Percentiles rank a stretch among this genome's conserved stretches.
These are phyloP conservation scores for Musca vetustissima DNA, from an alignment of 1,140 invertebrate species.

Conservation along the genomic window DNA sequence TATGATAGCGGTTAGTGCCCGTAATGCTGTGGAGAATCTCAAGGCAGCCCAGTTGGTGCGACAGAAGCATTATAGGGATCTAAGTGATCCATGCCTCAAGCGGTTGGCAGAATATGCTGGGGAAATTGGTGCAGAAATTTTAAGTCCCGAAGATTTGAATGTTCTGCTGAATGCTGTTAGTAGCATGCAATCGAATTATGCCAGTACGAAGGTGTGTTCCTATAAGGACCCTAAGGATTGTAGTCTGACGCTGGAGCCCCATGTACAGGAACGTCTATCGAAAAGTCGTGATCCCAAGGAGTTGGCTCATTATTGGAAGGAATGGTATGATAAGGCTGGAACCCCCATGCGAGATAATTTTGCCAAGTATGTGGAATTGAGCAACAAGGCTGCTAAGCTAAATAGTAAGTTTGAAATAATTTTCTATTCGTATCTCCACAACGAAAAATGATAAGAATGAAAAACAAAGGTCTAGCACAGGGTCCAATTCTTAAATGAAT, in stretches of 20 bases:
- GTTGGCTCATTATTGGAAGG: conserved; percentile 72
- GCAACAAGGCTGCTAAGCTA: conserved; percentile 75
- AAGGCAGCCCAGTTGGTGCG: conserved; percentile 35
- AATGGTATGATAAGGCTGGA: conserved; percentile 75
- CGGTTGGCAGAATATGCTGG: conserved; percentile 42
- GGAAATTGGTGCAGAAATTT: conserved; percentile 38
- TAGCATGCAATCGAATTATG: conserved; percentile 77
- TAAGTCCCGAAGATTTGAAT: conserved; percentile 38
- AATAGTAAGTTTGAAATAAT: conserved; percentile 71
- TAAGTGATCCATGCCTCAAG: conserved; percentile 37
- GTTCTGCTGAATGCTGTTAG: conserved; percentile 66
- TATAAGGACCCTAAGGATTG: conserved; percentile 71
- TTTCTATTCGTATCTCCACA: too few relatives aligned
- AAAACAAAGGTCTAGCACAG: too few relatives aligned
- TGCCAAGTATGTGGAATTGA: conserved; percentile 70
- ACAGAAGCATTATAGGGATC: conserved; percentile 32
- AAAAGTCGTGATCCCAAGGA: conserved; percentile 72
- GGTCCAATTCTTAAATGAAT: too few relatives aligned
- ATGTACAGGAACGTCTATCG: conserved; percentile 68
- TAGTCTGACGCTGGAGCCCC: conserved; percentile 77
- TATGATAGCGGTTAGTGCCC: conserved; percentile 41
- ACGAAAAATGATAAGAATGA: too few relatives aligned
- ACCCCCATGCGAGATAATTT: conserved; percentile 70
- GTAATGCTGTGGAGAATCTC: conserved; percentile 41
- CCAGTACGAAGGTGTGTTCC: conserved; percentile 76